Evolutionary conservation across 2,113 vertebrate genomes (phyloP).

Genomic region (Macroglossus sobrinus): DNA sequence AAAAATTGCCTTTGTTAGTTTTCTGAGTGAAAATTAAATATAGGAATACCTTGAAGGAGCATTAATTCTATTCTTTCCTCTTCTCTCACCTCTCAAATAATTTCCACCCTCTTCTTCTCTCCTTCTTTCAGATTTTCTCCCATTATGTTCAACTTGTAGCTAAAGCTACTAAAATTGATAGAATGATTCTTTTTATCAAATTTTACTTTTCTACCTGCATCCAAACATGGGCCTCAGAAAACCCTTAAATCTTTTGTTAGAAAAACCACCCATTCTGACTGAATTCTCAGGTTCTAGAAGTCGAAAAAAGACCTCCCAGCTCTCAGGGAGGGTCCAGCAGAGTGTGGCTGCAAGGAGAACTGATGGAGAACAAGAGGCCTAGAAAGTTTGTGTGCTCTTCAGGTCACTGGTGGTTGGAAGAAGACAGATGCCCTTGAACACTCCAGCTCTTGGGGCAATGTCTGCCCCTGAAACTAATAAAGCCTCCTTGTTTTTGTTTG

Average conservation of each 20-base stretch:
- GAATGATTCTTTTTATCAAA: not conserved
- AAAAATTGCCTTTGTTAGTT: not conserved
- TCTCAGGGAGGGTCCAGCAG: not conserved
- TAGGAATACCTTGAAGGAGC: not conserved
- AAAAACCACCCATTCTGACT: not conserved
- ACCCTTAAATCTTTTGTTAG: not conserved
- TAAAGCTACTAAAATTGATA: not conserved
- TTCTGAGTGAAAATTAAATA: not conserved
- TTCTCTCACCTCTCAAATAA: not conserved
- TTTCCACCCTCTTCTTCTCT: not conserved
- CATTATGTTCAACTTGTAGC: not conserved
- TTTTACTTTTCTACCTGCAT: not conserved
- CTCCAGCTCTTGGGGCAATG: not conserved
- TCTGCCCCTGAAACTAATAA: not conserved
- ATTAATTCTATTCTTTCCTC: not conserved
- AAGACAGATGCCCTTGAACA: not conserved
- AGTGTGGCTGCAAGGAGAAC: not conserved
- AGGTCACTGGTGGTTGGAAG: not conserved
- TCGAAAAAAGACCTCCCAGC: not conserved
- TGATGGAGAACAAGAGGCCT: not conserved
- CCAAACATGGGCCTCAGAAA: not conserved
- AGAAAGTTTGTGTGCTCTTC: not conserved
- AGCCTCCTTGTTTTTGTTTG: not conserved
- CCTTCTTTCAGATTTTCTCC: not conserved
- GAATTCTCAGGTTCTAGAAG: not conserved